These are phyloP conservation scores for Urosaurus nigricauda DNA, from an alignment of 2,797 vertebrate genomes.

Conservation along the genomic window DNA sequence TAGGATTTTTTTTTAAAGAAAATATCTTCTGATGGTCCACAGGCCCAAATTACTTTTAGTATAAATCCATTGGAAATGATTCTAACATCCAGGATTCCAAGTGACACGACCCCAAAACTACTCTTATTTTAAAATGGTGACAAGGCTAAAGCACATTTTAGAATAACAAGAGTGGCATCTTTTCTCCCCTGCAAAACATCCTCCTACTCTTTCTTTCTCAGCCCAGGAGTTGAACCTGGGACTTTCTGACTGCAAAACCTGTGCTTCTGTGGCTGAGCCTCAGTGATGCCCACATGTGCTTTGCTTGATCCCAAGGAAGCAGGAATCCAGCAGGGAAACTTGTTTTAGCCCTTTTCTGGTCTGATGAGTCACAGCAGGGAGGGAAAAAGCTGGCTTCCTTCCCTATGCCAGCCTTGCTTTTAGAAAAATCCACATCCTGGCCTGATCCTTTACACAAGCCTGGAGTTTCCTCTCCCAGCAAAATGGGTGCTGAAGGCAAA, in stretches of 20 bases:
- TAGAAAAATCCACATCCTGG: slow-evolving; percentile 6
- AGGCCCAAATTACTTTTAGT: neutral
- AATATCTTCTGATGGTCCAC: neutral
- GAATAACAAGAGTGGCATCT: neutral
- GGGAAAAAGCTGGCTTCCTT: neutral
- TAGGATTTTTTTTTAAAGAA: too few species aligned
- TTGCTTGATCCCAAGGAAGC: neutral
- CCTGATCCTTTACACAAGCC: neutral
- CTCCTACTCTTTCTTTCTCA: neutral
- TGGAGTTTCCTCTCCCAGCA: neutral
- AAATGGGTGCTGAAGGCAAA: neutral
- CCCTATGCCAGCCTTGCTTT: neutral
- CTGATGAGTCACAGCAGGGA: neutral
- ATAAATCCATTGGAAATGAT: neutral
- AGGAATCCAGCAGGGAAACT: neutral
- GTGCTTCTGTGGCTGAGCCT: neutral
- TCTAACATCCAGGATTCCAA: neutral
- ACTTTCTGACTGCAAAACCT: neutral
- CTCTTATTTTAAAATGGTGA: neutral
- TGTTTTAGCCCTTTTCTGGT: neutral
- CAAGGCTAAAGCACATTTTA: neutral
- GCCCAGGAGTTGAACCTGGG: neutral
- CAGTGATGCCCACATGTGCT: too few species aligned
- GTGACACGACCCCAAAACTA: neutral
- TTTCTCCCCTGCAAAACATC: neutral